Base-by-base conservation (phyloP, 2,113 vertebrate genomes). In the Capreolus pygargus region DNA sequence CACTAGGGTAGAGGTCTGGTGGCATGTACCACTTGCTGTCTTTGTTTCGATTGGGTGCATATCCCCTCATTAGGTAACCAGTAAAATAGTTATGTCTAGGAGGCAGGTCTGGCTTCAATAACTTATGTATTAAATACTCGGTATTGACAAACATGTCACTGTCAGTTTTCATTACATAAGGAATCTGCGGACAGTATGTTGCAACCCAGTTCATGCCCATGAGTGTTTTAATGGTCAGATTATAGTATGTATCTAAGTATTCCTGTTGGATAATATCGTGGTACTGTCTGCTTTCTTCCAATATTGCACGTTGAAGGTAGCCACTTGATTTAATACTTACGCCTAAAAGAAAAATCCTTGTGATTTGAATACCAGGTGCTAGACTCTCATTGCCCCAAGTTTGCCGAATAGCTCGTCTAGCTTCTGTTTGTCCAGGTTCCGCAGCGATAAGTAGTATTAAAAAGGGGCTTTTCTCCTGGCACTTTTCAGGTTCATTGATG, bases 201-300 rank as follows among this genome's bases (percentile, higher is more conserved):
- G 99, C 99, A 79, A 99, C 99, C 99, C 99, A 99, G 98, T 99
- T 99, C 99, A 99, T 99, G 88, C 99, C 99, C 99, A 99, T 99
- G 61, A 99, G 97, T 10, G 99, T 99, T 98, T 99, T 99, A 89
- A 99, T 99, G 33, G 99, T 99, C 96, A 99, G 98, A 97, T 99
- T 99, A 74, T 99, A 99, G 95, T 99, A 99, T 1, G 99, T 99
- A 74, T 99, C 99, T 70, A 99, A 88, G 94, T 99, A 99, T 83
- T 99, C 99, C 97, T 99, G 99, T 98, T 99, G 99, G 95, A 99
- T 98, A 96, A 99, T 99, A 78, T 99, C 99, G 0, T 98, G 99
- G 82, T 99, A 97, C 57, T 99, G 99, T 95, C 97, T 98, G 96
- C 99, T 99, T 98, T 99, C 99, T 84, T 99, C 99, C 60, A 99